Base-by-base conservation (phyloP, 2,113 vertebrate species). In the Xenopus laevis region DNA sequence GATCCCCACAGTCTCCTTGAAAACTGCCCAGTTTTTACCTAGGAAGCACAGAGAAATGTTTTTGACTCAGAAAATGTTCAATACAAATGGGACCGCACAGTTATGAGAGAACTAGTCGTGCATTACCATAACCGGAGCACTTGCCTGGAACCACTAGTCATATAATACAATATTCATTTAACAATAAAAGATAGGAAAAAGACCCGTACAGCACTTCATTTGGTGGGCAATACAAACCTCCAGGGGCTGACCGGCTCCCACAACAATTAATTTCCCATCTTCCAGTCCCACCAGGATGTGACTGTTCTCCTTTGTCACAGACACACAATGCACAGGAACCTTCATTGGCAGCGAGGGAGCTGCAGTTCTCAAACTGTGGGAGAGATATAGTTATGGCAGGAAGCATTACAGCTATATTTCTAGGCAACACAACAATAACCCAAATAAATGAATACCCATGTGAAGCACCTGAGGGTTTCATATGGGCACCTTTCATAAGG, bases 201-300 rank as follows among this genome's bases (percentile, higher is more conserved):
- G 5, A 7, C 8, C 33, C 8, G 33, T 40, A 40, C 6, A 40
- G 5, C 33, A 40, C 0, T 40, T 40, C 5, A 40, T 40, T 40
- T 40, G 33, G 33, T 27, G 33, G 5, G 6, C 11, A 50, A 50
- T 50, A 0, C 90, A 92, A 79, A 98, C 97, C 96, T 98, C 92
- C 0, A 94, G 86, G 0, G 96, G 96, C 82, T 96, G 94, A 68
- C 96, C 96, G 0, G 96, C 93, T 27, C 96, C 94, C 82, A 99
- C 96, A 79, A 99, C 95, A 0, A 98, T 99, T 44, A 98, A 88
- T 77, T 99, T 98, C 13, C 97, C 97, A 0, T 98, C 95, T 76
- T 95, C 95, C 71, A 98, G 83, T 16, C 97, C 96, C 83, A 98
- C 94, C 13, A 99, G 85, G 80, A 98, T 93, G 82, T 98, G 97